A percentile compares a stretch with the other conserved stretches of the same genome.
phyloP scores from a whole-genome alignment of 2,888 invertebrate genomes.

The Aleiodes alternator region DNA sequence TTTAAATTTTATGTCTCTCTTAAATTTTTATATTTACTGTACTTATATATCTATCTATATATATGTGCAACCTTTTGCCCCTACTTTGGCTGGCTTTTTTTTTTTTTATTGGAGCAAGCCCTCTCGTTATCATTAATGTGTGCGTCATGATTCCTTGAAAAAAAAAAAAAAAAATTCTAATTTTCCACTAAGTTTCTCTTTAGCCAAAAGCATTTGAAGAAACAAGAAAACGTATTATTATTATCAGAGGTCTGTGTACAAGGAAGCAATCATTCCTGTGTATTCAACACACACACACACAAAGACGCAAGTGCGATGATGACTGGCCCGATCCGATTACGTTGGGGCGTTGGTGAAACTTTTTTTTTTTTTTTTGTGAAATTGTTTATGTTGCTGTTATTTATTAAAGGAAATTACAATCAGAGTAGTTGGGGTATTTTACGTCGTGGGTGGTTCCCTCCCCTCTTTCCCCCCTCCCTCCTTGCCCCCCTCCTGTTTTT shows the following conservation, averaged over 20 bases:
- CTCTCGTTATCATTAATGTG: slow-evolving; percentile 34
- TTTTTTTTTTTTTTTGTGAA: not conserved
- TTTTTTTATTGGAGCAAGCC: not conserved
- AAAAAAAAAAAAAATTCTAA: not conserved
- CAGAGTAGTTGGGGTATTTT: not conserved
- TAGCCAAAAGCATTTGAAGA: not conserved
- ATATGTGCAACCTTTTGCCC: not conserved
- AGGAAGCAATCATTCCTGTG: slow-evolving; percentile 24
- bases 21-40: not conserved
- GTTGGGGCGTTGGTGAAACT: not conserved
- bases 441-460: no score
- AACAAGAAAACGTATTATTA: slow-evolving; percentile 15
- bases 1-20: slow-evolving; percentile 2
- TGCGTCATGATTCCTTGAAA: slow-evolving; percentile 32
- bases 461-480: no score
- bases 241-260: slow-evolving; percentile 9
- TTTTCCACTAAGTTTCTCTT: slow-evolving; percentile 32
- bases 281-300: slow-evolving; percentile 1
- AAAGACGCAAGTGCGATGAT: not conserved
- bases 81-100: not conserved
- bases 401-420: not conserved
- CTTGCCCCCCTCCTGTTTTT: no score
- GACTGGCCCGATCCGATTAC: slow-evolving; percentile 3
- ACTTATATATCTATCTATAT: not conserved
- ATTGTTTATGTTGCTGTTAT: not conserved